Base-by-base conservation (phyloP, 1,140 invertebrate genomes). In the Pseudomyrmex concolor region DNA sequence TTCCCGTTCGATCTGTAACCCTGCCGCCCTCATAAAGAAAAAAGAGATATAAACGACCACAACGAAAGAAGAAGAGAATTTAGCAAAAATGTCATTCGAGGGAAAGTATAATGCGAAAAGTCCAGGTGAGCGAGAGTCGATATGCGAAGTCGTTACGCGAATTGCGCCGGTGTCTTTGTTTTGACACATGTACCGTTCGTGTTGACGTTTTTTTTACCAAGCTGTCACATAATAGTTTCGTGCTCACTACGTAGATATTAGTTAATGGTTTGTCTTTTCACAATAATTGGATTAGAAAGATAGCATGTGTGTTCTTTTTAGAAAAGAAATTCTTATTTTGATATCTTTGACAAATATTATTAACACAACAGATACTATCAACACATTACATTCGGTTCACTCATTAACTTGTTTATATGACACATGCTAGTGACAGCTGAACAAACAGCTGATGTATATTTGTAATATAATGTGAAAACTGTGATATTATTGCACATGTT, bases 41-140 rank as follows among this genome's bases (percentile, higher is more conserved):
- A n/a, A 15, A n/a, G 7, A 2, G 50, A 9, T 4, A 48, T 45
- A 3, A 19, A 17, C 12, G 13, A n/a, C 62, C n/a, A n/a, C 34
- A 34, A 34, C 34, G 19, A 34, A 15, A 25, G 12, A 15, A n/a
- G 19, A 13, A 19, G 64, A 50, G 19, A 66, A 19, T 10, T 50
- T 10, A 5, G 13, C 7, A 13, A 86, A 76, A 74, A 93, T 93
- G 92, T 90, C 91, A 74, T 93, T 93, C 67, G 92, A 93, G 76
- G 92, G 91, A 25, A 93, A 93, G 72, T 93, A 93, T 74, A 93
- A 93, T 63, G 89, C 90, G 10, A 93, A 93, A 83, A 93, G 92
- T 54, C 92, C 92, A 68, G 92, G 92, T 93, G 78, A 87, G 34
- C 34, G 34, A 34, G 5, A 34, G 84, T 17, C 22, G 4, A 43